phyloP scores from a whole-genome alignment of 2,113 vertebrate species.

The Macrotus californicus region DNA sequence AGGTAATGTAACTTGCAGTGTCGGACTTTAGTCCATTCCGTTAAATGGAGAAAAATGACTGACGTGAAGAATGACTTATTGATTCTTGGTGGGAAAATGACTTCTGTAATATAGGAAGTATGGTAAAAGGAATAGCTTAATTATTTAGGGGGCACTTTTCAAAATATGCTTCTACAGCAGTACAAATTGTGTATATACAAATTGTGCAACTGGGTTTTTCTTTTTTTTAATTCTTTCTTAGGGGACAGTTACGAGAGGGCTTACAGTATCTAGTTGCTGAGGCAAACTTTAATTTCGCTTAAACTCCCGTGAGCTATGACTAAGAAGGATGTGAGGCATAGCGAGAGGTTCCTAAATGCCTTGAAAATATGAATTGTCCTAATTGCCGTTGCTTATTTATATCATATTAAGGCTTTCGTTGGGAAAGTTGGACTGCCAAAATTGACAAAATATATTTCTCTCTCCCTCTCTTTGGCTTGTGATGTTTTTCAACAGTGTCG shows the following conservation, averaged over 20 bases:
- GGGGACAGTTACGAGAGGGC: constrained; percentile 54
- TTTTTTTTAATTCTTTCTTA: constrained; percentile 63
- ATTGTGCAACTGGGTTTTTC: constrained; percentile 39
- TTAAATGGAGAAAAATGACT: constrained; percentile 88
- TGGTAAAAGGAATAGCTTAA: constrained; percentile 86
- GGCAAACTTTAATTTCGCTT: constrained; percentile 48
- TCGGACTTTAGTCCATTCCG: constrained; percentile 80
- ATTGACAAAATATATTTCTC: constrained; percentile 35
- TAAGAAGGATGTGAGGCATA: background rate
- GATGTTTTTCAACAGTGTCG: constrained; percentile 63
- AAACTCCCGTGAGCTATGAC: background rate
- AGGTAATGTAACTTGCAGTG: constrained; percentile 91
- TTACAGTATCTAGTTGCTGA: constrained; percentile 35
- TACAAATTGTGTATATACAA: constrained; percentile 75
- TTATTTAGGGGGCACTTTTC: constrained; percentile 84
- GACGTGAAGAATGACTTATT: constrained; percentile 84
- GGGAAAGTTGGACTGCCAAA: background rate
- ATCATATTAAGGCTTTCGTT: background rate
- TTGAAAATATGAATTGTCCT: constrained; percentile 15
- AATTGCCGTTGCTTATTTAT: constrained; percentile 47
- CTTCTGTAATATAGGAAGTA: constrained; percentile 85
- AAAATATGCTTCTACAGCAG: constrained; percentile 81
- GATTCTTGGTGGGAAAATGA: constrained; percentile 83
- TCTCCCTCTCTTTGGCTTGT: constrained; percentile 36
- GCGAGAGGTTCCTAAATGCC: background rate